These are phyloP conservation scores for Aleadryas rufinucha DNA, from an alignment of 2,113 vertebrate genomes.

Conservation along the genomic window DNA sequence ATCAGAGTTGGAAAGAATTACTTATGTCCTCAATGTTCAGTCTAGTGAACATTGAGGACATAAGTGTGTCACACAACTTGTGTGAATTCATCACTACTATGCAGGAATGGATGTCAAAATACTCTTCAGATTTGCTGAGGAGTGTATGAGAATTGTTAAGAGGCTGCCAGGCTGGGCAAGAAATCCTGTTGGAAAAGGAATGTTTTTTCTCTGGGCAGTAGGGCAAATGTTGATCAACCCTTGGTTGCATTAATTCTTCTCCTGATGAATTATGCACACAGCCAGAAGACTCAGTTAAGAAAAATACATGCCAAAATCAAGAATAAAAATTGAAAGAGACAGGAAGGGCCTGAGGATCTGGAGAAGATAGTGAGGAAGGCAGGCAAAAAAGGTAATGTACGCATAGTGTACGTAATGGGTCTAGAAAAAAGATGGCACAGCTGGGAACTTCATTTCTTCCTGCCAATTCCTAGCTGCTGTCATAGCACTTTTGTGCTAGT, in stretches of 20 bases:
- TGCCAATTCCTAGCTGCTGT: background rate
- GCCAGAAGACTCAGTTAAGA: background rate
- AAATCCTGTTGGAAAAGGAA: background rate
- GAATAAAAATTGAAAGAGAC: background rate
- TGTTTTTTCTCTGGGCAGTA: background rate
- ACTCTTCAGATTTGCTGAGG: background rate
- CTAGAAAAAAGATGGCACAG: background rate
- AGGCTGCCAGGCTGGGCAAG: background rate
- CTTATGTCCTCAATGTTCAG: background rate
- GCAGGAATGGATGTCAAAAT: background rate
- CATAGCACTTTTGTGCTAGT: constrained; percentile 18
- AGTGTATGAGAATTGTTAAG: background rate
- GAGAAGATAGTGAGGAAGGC: background rate
- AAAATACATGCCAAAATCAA: background rate
- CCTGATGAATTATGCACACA: background rate
- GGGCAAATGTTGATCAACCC: background rate
- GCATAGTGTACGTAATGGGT: rapidly evolving
- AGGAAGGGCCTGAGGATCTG: background rate
- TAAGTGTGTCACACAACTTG: no score
- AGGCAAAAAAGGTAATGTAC: background rate
- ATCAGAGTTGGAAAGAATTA: background rate
- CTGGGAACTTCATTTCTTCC: background rate
- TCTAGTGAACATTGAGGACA: no score
- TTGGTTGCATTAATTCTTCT: background rate
- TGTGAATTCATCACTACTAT: background rate